A percentile compares a stretch with the other conserved stretches of the same genome.
These are phyloP conservation scores for Nyctalus aviator DNA, from an alignment of 2,797 vertebrate species.

Conservation along the genomic window DNA sequence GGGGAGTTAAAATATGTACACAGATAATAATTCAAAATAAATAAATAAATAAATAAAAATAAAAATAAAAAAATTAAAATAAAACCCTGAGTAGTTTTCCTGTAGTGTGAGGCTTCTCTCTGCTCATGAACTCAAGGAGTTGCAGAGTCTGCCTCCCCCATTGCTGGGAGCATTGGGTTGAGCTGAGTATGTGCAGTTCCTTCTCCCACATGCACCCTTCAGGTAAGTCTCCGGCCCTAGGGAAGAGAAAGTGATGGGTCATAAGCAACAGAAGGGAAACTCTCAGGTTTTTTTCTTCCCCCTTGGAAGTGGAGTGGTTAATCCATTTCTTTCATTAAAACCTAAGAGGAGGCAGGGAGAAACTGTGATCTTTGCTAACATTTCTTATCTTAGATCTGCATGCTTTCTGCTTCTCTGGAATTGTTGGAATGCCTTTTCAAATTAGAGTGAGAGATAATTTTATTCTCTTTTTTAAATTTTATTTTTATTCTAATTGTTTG, in stretches of 20 bases:
- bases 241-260: not conserved
- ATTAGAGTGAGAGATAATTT: not conserved
- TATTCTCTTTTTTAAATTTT: not conserved
- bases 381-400: not conserved
- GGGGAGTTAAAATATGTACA: too few species aligned
- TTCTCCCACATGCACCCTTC: not conserved
- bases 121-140: not conserved
- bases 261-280: not conserved
- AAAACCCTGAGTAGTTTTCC: not conserved
- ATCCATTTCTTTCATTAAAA: not conserved
- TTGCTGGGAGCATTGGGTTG: not conserved
- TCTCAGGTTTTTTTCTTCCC: too few species aligned
- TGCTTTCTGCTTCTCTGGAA: not conserved
- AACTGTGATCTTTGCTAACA: not conserved
- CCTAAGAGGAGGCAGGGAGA: not conserved
- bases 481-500: too few species aligned
- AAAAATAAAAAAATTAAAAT: too few species aligned
- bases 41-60: too few species aligned
- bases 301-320: not conserved
- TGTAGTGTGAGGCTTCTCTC: not conserved
- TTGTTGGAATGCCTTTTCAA: not conserved
- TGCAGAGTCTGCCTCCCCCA: not conserved
- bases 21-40: too few species aligned
- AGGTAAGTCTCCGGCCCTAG: not conserved
- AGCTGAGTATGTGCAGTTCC: not conserved